Percentiles rank a stretch among this genome's conserved stretches.
Conservation (phyloP, 2,113 vertebrate genomes). For the Puma concolor region DNA sequence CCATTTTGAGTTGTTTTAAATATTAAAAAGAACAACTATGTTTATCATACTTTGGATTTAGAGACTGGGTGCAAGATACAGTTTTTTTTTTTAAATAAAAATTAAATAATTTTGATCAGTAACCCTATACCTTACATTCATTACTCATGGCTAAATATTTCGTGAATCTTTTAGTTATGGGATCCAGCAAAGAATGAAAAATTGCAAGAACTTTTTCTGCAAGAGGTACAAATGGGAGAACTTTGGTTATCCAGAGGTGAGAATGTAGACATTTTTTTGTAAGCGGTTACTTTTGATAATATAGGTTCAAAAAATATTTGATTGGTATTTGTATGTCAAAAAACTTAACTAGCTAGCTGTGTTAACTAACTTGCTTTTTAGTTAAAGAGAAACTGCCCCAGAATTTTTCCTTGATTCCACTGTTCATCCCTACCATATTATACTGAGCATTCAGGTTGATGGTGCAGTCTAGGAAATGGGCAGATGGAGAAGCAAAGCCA, state of each 20-base stretch:
- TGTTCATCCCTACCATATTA: neutral
- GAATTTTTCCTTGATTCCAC: neutral
- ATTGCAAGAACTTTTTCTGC: slow-evolving; percentile 72
- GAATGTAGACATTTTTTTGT: neutral
- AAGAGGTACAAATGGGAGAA: slow-evolving; percentile 71
- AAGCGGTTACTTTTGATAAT: neutral
- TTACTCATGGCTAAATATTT: slow-evolving; percentile 62
- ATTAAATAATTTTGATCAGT: neutral
- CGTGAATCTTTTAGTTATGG: slow-evolving; percentile 55
- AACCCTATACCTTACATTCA: neutral
- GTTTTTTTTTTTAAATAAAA: slow-evolving; percentile 25
- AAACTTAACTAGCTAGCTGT: neutral
- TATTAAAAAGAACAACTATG: neutral
- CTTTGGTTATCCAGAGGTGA: slow-evolving; percentile 75
- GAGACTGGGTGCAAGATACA: neutral
- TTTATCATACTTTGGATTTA: neutral
- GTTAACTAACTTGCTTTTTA: neutral
- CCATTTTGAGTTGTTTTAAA: slow-evolving; percentile 37
- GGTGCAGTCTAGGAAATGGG: neutral
- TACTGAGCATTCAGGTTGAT: neutral
- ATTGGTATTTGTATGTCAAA: neutral
- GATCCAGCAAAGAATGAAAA: slow-evolving; percentile 65
- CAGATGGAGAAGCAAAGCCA: neutral
- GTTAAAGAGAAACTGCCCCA: neutral
- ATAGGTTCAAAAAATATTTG: slow-evolving; percentile 30